Evolutionary conservation across 1,140 invertebrate species (phyloP), one percentile per base, ranked within the genome.

Genomic region (Hyphantria cunea): DNA sequence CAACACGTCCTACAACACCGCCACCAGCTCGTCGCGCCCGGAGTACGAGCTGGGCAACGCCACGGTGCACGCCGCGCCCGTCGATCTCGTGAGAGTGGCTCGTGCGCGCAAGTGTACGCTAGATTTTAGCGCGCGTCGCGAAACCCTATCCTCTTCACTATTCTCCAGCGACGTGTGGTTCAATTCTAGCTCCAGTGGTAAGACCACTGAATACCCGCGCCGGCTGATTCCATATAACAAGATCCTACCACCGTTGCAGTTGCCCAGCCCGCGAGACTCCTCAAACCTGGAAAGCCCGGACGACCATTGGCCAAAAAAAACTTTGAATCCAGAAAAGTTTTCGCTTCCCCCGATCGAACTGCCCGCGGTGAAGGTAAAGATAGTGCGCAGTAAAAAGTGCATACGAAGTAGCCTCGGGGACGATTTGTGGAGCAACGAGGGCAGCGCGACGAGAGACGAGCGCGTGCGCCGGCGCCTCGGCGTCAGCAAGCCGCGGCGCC

Each of bases 331-430:
- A 0, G 80, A 73, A 50, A 81, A 77, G 50, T 78, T 86, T 39
- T 88, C 80, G 0, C 63, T 88, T 13, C 85, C 85, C 0, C 85
- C 85, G 6, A 80, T 87, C 15, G 74, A 80, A 34, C 34, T 83
- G 65, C 74, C 79, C 6, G 37, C 53, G 12, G 31, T 53, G n/a
- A 45, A 48, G 11, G 64, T 61, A 44, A 62, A 31, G n/a, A 25
- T 44, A 12, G 32, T 66, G 37, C 55, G 51, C 32, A 41, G 45
- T 55, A 49, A 41, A 41, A 49, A 47, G 42, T 55, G 44, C 11
- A 14, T 48, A 31, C 15, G 44, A 11, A 41, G 47, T 2, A 10
- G 49, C 58, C 49, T 12, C 59, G 54, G 63, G 0, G 9, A 53
- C n/a, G 63, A 67, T 15, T 58, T n/a, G 13, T 44, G 64, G 67